Percentiles rank a stretch among this genome's conserved stretches.
phyloP scores from a whole-genome alignment of 2,888 invertebrate species.

The Andrena hattorfiana region DNA sequence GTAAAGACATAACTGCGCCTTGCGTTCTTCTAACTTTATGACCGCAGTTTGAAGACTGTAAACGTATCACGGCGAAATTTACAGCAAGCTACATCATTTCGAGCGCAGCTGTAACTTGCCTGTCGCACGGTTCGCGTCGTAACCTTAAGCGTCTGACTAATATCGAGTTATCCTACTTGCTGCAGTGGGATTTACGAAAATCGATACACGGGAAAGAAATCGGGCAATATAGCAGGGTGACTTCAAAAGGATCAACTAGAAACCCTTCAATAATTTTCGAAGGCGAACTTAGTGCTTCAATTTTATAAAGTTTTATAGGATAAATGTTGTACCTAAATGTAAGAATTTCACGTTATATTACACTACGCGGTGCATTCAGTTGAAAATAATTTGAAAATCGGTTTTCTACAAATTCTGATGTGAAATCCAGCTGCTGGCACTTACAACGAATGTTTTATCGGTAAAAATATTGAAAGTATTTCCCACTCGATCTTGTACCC shows the following conservation, averaged over 20 bases:
- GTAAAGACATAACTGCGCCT: constrained; percentile 44
- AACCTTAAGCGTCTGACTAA: constrained; percentile 25
- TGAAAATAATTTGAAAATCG: neutral
- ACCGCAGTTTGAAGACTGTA: constrained; percentile 25
- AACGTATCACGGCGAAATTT: constrained; percentile 57
- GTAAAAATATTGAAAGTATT: neutral
- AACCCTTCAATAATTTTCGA: neutral
- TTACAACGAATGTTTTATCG: neutral
- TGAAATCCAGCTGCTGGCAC: neutral
- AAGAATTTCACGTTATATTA: neutral
- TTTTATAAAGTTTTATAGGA: neutral
- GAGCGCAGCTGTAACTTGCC: neutral
- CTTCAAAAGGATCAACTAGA: neutral
- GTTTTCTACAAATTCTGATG: neutral
- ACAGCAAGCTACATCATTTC: constrained; percentile 1
- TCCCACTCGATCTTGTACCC: constrained; percentile 2
- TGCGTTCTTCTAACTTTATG: constrained; percentile 45
- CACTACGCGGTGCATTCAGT: neutral
- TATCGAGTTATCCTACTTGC: constrained; percentile 21
- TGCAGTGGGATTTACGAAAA: neutral
- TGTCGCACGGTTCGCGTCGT: constrained; percentile 21
- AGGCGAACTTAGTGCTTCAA: neutral
- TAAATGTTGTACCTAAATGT: neutral
- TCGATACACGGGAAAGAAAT: neutral
- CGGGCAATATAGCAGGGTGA: neutral